Conservation (phyloP, 1,140 invertebrate genomes). For the Aethina tumida region DNA sequence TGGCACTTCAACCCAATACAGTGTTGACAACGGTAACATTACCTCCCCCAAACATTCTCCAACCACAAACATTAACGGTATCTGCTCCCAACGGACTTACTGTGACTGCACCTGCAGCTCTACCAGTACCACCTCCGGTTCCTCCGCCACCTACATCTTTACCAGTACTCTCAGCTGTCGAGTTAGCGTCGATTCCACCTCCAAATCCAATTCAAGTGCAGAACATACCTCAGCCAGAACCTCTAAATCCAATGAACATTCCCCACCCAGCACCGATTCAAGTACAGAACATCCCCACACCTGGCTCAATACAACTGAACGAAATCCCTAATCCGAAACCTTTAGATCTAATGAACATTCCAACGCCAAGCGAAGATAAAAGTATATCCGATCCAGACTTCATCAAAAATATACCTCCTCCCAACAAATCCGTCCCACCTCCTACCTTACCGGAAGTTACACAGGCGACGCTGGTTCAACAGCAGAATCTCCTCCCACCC, state of each 20-base stretch:
- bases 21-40: conserved; percentile 31
- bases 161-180: conserved; percentile 20
- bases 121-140: conserved; percentile 12
- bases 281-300: conserved; percentile 42
- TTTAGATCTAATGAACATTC: conserved; percentile 31
- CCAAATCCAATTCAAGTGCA: conserved; percentile 35
- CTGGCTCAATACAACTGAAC: conserved; percentile 34
- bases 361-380: conserved; percentile 29
- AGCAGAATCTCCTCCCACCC: conserved; percentile 2
- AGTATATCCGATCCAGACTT: conserved; percentile 27
- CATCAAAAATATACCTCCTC: conserved; percentile 35
- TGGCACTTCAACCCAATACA: conserved; percentile 4
- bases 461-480: conserved; percentile 7
- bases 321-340: conserved; percentile 36
- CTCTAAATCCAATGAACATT: conserved; percentile 33
- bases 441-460: conserved; percentile 25
- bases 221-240: conserved; percentile 34
- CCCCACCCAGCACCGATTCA: conserved; percentile 41
- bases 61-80: conserved; percentile 9
- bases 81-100: conserved; percentile 7
- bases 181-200: conserved; percentile 33
- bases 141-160: conserved; percentile 27
- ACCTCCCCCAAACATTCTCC: conserved; percentile 34
- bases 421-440: conserved; percentile 34
- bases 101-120: conserved; percentile 5